Conservation (phyloP, 2,888 invertebrate genomes). For the Hypomecis atomaria region DNA sequence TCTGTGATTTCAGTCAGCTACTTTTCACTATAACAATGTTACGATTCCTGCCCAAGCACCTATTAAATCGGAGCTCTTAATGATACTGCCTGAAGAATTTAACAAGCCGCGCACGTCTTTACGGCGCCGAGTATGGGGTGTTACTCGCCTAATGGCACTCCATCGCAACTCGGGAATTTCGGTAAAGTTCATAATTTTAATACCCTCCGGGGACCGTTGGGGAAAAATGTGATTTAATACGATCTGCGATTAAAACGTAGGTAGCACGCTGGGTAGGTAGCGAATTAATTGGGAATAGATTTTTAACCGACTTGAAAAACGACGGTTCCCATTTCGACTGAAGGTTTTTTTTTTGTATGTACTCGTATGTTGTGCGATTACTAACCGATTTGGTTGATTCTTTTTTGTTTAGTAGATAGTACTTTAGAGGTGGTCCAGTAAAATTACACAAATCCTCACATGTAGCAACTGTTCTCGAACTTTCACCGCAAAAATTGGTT, state of each 20-base stretch:
- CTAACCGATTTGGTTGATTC: too few species aligned
- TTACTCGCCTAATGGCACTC: constrained; percentile 28
- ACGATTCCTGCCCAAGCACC: constrained; percentile 14
- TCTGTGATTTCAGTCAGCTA: not conserved
- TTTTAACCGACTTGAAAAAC: not conserved
- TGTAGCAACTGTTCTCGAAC: too few species aligned
- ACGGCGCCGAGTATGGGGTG: constrained; percentile 29
- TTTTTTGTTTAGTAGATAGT: too few species aligned
- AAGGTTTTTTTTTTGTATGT: too few species aligned
- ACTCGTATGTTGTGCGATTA: too few species aligned
- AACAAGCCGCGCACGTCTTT: constrained; percentile 32
- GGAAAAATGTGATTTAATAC: constrained; percentile 18
- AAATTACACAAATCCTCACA: too few species aligned
- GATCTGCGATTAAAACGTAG: not conserved
- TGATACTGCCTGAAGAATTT: constrained; percentile 22
- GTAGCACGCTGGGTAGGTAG: not conserved
- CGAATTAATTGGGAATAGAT: not conserved
- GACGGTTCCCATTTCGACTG: too few species aligned
- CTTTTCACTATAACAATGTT: constrained; percentile 8
- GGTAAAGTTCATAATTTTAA: constrained; percentile 22
- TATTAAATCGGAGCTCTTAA: constrained; percentile 18
- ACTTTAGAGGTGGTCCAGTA: too few species aligned
- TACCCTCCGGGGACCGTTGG: constrained; percentile 5
- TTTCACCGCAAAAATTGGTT: too few species aligned
- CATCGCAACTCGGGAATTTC: constrained; percentile 28